phyloP scores from a whole-genome alignment of 2,113 vertebrate species.

The Butorides virescens region DNA sequence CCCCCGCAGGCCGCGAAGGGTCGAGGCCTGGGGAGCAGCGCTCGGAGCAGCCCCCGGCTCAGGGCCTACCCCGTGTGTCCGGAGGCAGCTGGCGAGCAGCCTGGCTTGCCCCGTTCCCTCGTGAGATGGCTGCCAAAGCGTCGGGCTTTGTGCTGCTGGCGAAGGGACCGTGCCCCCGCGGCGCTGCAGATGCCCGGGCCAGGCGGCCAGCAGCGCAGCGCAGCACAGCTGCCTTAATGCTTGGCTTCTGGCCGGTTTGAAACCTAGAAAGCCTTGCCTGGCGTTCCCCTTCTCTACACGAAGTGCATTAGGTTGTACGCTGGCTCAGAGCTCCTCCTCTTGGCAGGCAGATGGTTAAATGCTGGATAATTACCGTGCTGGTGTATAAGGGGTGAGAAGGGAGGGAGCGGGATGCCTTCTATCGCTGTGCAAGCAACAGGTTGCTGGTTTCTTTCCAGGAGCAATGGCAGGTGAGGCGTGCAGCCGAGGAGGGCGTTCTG shows the following conservation, averaged over 20 bases:
- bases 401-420: fast-evolving
- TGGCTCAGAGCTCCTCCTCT: background rate
- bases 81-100: background rate
- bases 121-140: background rate
- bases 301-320: fast-evolving
- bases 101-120: background rate
- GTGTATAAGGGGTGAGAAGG: no score
- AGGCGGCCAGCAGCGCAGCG: background rate
- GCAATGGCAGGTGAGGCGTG: background rate
- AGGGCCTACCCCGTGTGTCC: fast-evolving
- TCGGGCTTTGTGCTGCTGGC: background rate
- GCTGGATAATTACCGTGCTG: no score
- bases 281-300: fast-evolving
- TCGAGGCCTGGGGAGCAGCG: background rate
- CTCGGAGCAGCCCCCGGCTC: background rate
- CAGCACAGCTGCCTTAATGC: fast-evolving
- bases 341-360: background rate
- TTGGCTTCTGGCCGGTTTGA: background rate
- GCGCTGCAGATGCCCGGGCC: background rate
- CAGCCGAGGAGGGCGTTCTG: background rate
- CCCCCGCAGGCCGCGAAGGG: background rate
- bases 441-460: background rate
- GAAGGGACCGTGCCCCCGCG: background rate
- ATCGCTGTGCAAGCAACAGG: no score
- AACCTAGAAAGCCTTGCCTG: background rate